Evolutionary conservation across 2,113 vertebrate species (phyloP).

Genomic region (Microtus montanus): DNA sequence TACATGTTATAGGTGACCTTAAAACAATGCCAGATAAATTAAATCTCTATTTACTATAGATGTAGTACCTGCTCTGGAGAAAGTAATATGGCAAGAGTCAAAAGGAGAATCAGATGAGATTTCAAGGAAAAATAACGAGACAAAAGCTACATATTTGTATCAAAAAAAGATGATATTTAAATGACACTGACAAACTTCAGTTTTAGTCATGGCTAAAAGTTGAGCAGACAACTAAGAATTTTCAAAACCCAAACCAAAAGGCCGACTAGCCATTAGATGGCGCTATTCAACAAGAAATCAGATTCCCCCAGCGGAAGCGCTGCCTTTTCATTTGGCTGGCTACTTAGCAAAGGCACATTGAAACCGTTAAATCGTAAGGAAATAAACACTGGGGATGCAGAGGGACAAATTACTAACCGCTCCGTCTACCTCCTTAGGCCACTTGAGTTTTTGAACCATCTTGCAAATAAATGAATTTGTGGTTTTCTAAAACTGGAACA

Average conservation of each 20-base stretch:
- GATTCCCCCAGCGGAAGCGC: accelerated
- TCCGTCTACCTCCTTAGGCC: conserved; percentile 36
- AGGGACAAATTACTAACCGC: conserved; percentile 42
- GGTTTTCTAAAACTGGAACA: conserved; percentile 49
- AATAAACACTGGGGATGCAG: conserved; percentile 51
- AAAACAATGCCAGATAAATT: neutral
- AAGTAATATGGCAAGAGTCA: neutral
- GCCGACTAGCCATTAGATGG: conserved; percentile 53
- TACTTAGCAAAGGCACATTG: neutral
- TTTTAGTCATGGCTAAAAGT: conserved; percentile 13
- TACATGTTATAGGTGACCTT: neutral
- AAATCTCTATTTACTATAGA: neutral
- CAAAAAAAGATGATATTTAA: conserved; percentile 5
- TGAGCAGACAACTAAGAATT: neutral
- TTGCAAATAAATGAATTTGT: conserved; percentile 55
- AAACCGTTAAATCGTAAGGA: conserved; percentile 48
- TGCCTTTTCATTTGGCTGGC: neutral
- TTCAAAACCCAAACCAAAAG: neutral
- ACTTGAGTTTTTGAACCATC: conserved; percentile 57
- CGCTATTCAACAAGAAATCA: conserved; percentile 67
- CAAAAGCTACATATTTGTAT: neutral
- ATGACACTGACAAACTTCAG: neutral
- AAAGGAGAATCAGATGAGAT: neutral
- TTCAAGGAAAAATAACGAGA: neutral
- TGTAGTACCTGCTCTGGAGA: neutral